Evolutionary conservation across 2,113 vertebrate genomes (phyloP), one percentile per base, ranked within the genome.

Genomic region (Kryptolebias marmoratus): DNA sequence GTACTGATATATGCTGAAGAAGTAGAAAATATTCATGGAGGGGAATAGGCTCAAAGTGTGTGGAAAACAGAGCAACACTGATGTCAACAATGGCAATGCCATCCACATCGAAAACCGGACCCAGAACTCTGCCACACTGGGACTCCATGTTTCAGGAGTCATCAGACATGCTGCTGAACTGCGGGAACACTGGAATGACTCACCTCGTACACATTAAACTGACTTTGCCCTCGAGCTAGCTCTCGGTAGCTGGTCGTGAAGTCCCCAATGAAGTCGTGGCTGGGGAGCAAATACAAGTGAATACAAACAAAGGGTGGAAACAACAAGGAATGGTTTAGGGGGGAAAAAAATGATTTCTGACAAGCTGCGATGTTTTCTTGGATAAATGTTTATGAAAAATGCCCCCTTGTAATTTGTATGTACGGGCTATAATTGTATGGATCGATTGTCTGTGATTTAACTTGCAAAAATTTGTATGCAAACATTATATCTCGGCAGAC

Each of bases 221-320:
- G 96, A 82, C 95, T 97, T 87, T 98, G 97, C 22, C 97, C 97
- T 30, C 95, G 94, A n/a, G 97, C 95, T 84, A 98, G 90, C 88
- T 98, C 97, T 71, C 97, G 88, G 91, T 97, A 98, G 92, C 96
- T 98, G 84, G 97, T 98, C 57, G 96, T 97, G 83, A 96, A 98
- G 82, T 98, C 97, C n/a, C 97, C 97, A 0, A 98, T 98, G 92
- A 98, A 98, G 91, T 98, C 97, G 0, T 98, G 97, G 89, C 97
- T 98, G 89, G 1, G 50, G 44, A 30, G 55, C 12, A 76, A 39
- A 22, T 22, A 22, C 22, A 64, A 55, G 31, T 32, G 28, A 11
- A n/a, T 6, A 9, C 44, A 71, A 58, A 65, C 58, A 11, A 57
- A 30, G 28, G 49, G 67, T 12, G 28, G 30, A 67, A 59, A 73